Evolutionary conservation across 2,888 invertebrate species (phyloP).

Genomic region (Diaphora mendica): DNA sequence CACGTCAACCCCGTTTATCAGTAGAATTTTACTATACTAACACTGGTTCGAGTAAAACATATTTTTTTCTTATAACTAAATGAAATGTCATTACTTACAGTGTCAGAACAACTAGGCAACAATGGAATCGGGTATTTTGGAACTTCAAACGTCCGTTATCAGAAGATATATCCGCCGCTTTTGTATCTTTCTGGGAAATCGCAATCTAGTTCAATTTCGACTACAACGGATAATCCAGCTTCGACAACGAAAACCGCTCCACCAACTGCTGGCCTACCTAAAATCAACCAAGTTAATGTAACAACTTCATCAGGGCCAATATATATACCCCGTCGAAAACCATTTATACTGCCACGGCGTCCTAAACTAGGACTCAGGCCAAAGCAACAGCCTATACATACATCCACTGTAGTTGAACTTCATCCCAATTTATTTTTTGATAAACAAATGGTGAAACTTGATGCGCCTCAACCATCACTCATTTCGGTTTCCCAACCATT

Average conservation of each 20-base stretch:
- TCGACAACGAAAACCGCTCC: neutral
- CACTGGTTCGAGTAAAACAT: neutral
- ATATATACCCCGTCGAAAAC: neutral
- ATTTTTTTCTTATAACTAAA: neutral
- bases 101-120: slow-evolving; percentile 19
- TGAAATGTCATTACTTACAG: slow-evolving; percentile 25
- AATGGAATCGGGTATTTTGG: slow-evolving; percentile 42
- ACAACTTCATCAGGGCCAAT: neutral
- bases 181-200: neutral
- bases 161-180: slow-evolving; percentile 16
- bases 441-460: neutral
- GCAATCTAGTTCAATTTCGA: neutral
- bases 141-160: slow-evolving; percentile 47
- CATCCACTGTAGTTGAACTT: neutral
- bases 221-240: neutral
- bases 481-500: neutral
- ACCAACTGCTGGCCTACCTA: neutral
- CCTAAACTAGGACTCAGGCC: neutral
- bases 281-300: too few species aligned
- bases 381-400: neutral
- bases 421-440: neutral
- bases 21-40: neutral
- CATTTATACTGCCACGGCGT: neutral
- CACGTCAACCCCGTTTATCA: too few species aligned
- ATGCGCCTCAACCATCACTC: neutral